Evolutionary conservation across 2,797 vertebrate species (phyloP).

Genomic region (Acropternis orthonyx): DNA sequence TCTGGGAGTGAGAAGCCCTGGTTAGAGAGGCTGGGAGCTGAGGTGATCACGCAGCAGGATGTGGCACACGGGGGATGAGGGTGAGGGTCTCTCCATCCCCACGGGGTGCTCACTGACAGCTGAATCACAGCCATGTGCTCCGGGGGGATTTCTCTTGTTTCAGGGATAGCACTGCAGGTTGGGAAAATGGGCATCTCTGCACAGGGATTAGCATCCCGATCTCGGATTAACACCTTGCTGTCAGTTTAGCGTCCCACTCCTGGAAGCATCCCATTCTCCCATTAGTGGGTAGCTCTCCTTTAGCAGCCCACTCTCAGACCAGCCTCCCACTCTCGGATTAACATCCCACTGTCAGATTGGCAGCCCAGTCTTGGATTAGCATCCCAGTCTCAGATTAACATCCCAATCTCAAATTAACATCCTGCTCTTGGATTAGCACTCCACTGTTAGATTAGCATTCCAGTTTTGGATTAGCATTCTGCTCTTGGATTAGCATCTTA

Average conservation of each 20-base stretch:
- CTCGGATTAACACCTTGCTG: background rate
- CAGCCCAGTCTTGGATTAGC: background rate
- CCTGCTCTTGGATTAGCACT: background rate
- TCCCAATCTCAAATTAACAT: background rate
- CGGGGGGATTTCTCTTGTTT: rapidly evolving
- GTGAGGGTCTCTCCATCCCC: background rate
- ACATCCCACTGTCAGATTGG: background rate
- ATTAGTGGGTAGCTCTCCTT: background rate
- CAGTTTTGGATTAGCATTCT: background rate
- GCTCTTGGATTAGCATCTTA: background rate
- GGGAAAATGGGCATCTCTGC: background rate
- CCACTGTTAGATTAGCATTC: background rate
- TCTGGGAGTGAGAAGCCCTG: background rate
- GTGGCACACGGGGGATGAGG: rapidly evolving
- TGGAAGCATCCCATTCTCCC: background rate
- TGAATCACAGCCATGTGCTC: rapidly evolving
- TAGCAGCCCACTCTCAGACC: background rate
- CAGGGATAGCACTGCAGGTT: rapidly evolving
- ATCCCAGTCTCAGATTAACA: background rate
- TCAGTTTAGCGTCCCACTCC: too few species aligned
- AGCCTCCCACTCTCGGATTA: background rate
- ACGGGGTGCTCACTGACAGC: rapidly evolving
- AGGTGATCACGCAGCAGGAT: rapidly evolving
- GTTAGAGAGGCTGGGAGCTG: background rate
- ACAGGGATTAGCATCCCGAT: background rate